Evolutionary conservation across 2,113 vertebrate genomes (phyloP).

Genomic region (Scomber japonicus): DNA sequence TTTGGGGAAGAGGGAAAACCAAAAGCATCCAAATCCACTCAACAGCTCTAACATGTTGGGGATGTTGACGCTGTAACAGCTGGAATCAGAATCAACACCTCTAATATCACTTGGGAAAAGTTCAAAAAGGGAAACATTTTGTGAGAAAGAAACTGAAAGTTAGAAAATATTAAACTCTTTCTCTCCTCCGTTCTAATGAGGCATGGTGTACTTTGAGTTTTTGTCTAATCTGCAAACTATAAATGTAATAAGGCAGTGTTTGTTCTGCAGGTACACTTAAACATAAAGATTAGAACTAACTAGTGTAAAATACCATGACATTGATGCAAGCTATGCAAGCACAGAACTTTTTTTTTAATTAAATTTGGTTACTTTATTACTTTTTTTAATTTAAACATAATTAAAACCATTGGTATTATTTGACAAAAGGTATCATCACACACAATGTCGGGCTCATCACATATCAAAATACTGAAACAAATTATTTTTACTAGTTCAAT

Average conservation of each 20-base stretch:
- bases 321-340: not conserved
- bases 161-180: conserved; percentile 28
- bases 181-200: conserved; percentile 14
- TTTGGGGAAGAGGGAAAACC: conserved; percentile 41
- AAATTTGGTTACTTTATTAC: not conserved
- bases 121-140: conserved; percentile 52
- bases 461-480: not conserved
- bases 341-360: not conserved
- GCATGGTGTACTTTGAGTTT: conserved; percentile 38
- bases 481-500: not conserved
- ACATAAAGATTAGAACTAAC: not conserved
- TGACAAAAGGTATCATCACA: not conserved
- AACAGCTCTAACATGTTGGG: conserved; percentile 49
- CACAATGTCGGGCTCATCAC: not conserved
- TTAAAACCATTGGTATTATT: not conserved
- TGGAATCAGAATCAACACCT: conserved; percentile 63
- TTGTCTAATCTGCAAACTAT: conserved; percentile 10
- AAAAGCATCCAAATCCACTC: conserved; percentile 75
- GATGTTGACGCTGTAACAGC: conserved; percentile 66
- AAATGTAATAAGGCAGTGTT: conserved; percentile 19
- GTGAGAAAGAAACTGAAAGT: conserved; percentile 17
- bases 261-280: not conserved
- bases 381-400: not conserved
- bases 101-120: conserved; percentile 34
- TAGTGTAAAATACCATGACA: not conserved